These are phyloP conservation scores for Syngnathoides biaculeatus DNA, from an alignment of 2,113 vertebrate genomes.

Conservation along the genomic window DNA sequence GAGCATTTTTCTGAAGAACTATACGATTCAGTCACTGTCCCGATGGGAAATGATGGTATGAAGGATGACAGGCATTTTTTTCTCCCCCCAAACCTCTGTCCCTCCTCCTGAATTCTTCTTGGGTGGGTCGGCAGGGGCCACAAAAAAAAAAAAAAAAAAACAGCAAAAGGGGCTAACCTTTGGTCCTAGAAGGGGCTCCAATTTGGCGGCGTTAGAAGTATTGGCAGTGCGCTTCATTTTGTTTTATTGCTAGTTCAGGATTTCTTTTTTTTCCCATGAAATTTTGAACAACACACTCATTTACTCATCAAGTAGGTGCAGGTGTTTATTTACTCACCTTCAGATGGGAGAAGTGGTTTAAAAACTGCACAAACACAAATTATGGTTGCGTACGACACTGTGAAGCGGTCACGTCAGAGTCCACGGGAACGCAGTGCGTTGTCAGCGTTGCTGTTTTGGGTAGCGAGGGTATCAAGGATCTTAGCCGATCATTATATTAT, in stretches of 20 bases:
- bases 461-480: too few relatives aligned
- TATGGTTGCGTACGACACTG: too few relatives aligned
- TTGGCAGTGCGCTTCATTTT: background rate
- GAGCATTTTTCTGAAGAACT: slow-evolving; percentile 3
- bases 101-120: slow-evolving; percentile 1
- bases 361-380: background rate
- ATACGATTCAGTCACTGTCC: background rate
- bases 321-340: too few relatives aligned
- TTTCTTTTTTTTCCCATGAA: background rate
- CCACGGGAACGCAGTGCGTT: too few relatives aligned
- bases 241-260: background rate
- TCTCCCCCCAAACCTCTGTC: slow-evolving; percentile 8
- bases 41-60: slow-evolving; percentile 1
- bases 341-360: background rate
- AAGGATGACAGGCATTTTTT: slow-evolving; percentile 11
- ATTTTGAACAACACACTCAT: background rate
- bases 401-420: too few relatives aligned
- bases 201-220: background rate
- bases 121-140: background rate
- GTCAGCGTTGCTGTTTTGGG: too few relatives aligned
- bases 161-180: background rate
- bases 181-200: background rate
- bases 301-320: background rate
- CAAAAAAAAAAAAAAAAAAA: too few relatives aligned
- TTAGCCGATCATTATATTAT: too few relatives aligned